Conservation (phyloP, 2,888 invertebrate species). For the Rhimphoctona megacephalus region DNA sequence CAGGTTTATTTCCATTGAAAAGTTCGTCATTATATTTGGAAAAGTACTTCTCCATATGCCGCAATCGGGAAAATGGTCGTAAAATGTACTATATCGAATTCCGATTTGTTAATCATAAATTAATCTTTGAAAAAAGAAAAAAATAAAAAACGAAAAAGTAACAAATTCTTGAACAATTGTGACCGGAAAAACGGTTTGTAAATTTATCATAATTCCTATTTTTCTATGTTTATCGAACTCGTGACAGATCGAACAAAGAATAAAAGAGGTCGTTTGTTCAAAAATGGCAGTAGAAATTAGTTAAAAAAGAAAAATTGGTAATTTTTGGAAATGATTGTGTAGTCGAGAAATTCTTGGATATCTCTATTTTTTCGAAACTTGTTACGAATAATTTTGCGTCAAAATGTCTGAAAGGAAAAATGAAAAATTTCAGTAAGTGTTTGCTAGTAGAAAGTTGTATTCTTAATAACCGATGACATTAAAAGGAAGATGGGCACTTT, state of each 20-base stretch:
- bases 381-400: slow-evolving; percentile 13
- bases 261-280: too few relatives aligned
- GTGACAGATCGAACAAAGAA: too few relatives aligned
- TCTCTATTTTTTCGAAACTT: slow-evolving; percentile 1
- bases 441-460: slow-evolving; percentile 11
- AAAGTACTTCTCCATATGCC: too few relatives aligned
- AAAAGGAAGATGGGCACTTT: background rate
- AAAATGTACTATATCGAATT: background rate
- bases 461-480: background rate
- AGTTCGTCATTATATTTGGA: too few relatives aligned
- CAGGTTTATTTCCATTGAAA: background rate
- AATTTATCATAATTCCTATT: background rate
- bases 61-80: background rate
- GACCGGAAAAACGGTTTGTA: background rate
- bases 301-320: background rate
- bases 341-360: slow-evolving; percentile 2
- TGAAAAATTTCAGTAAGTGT: background rate
- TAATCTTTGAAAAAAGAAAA: too few relatives aligned
- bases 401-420: slow-evolving; percentile 14
- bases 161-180: background rate
- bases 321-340: background rate
- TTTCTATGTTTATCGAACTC: too few relatives aligned
- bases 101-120: background rate
- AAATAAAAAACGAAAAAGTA: too few relatives aligned
- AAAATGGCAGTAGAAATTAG: background rate